phyloP scores from a whole-genome alignment of 2,113 vertebrate genomes.

The Muntiacus reevesi region DNA sequence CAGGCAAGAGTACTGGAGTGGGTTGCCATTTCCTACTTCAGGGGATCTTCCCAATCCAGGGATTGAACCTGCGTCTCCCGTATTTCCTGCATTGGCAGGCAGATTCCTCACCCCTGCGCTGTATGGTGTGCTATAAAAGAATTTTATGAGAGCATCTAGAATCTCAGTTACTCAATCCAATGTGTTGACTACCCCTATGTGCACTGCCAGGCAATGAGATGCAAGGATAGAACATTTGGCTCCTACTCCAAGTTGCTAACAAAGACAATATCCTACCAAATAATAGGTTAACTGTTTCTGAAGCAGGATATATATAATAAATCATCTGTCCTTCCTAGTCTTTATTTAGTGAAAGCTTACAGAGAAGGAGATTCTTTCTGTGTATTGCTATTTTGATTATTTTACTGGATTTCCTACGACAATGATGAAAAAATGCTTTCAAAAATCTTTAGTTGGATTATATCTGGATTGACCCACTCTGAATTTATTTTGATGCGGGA shows the following conservation, averaged over 20 bases:
- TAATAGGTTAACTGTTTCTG: background rate
- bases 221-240: background rate
- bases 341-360: background rate
- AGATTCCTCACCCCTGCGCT: background rate
- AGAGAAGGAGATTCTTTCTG: background rate
- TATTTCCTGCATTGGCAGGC: background rate
- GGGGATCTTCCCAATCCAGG: background rate
- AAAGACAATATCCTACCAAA: background rate
- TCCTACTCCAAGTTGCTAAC: background rate
- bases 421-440: background rate
- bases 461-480: background rate
- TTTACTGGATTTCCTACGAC: background rate
- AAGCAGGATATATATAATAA: background rate
- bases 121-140: background rate
- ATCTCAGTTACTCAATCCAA: background rate
- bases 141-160: background rate
- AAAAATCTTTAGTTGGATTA: background rate
- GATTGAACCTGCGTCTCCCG: accelerated
- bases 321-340: background rate
- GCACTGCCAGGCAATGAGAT: background rate
- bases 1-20: background rate
- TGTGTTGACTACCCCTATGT: background rate
- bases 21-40: background rate
- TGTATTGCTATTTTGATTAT: background rate
- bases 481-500: background rate